Conservation (phyloP, 2,888 invertebrate species). For the Miltochrista miniata region DNA sequence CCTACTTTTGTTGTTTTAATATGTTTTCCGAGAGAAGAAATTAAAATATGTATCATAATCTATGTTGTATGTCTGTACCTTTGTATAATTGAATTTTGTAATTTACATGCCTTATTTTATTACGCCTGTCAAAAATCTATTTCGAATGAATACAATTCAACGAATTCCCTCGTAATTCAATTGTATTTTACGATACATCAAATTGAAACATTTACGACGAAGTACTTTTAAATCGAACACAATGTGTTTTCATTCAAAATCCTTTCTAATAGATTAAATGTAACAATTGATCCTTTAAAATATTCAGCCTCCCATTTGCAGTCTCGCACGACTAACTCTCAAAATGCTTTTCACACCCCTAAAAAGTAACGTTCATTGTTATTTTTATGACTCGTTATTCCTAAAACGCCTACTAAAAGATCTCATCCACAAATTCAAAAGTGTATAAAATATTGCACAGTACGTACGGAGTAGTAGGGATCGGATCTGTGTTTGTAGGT, state of each 20-base stretch:
- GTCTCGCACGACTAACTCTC: slow-evolving; percentile 14
- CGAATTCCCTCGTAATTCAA: neutral
- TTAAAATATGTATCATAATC: too few relatives aligned
- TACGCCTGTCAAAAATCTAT: too few relatives aligned
- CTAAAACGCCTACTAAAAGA: slow-evolving; percentile 31
- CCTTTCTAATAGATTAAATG: slow-evolving; percentile 21
- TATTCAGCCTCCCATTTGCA: slow-evolving; percentile 16
- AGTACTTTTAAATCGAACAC: slow-evolving; percentile 4
- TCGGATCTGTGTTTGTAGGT: slow-evolving; percentile 76
- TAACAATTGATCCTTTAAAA: slow-evolving; percentile 14
- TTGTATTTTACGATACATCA: too few relatives aligned
- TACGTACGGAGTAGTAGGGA: slow-evolving; percentile 18
- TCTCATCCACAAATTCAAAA: slow-evolving; percentile 38
- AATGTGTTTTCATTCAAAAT: slow-evolving; percentile 8
- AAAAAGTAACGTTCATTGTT: slow-evolving; percentile 37
- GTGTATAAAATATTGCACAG: slow-evolving; percentile 33
- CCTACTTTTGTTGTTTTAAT: too few relatives aligned
- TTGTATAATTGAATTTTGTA: too few relatives aligned
- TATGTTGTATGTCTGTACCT: too few relatives aligned
- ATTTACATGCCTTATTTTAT: too few relatives aligned
- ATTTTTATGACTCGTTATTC: slow-evolving; percentile 35
- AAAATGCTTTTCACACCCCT: slow-evolving; percentile 33
- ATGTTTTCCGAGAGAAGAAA: too few relatives aligned
- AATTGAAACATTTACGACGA: neutral
- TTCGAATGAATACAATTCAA: neutral